These are phyloP conservation scores for Dicrurus megarhynchus DNA, from an alignment of 2,113 vertebrate genomes.

Conservation along the genomic window DNA sequence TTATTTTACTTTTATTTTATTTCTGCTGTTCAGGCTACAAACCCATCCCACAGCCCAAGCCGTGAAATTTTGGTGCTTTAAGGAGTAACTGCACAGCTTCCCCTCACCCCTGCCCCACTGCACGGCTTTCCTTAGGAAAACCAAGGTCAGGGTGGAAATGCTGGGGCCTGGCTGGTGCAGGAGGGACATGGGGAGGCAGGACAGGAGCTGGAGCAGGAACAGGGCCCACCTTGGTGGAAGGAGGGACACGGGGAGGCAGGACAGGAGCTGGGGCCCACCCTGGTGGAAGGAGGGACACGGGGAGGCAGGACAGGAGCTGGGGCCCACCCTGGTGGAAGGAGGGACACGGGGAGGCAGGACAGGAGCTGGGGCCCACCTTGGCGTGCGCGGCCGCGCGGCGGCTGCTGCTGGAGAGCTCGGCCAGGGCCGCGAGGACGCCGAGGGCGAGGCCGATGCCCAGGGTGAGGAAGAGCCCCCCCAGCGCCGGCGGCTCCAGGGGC, in stretches of 20 bases:
- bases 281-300: neutral
- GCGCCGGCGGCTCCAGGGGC: conserved; percentile 69
- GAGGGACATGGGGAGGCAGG: neutral
- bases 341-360: neutral
- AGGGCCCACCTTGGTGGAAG: neutral
- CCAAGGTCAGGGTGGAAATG: neutral
- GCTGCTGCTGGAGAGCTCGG: conserved; percentile 80
- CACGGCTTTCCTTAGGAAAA: rapidly evolving
- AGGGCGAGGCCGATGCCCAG: conserved; percentile 79
- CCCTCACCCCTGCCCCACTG: neutral
- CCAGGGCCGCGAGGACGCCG: conserved; percentile 76
- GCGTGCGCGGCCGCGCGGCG: conserved; percentile 70
- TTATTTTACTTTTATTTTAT: too few species aligned
- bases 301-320: too few species aligned
- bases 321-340: neutral
- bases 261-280: neutral
- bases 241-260: too few species aligned
- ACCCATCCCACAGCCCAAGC: too few species aligned
- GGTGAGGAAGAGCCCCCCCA: conserved; percentile 81
- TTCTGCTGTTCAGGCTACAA: neutral
- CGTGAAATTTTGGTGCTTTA: rapidly evolving
- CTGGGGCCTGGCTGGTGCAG: neutral
- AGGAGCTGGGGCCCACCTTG: conserved; percentile 63
- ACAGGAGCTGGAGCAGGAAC: neutral
- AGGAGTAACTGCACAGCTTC: neutral